Percentiles rank a stretch among this genome's conserved stretches.
phyloP scores from a whole-genome alignment of 2,888 invertebrate genomes.

The Phortica okadai region DNA sequence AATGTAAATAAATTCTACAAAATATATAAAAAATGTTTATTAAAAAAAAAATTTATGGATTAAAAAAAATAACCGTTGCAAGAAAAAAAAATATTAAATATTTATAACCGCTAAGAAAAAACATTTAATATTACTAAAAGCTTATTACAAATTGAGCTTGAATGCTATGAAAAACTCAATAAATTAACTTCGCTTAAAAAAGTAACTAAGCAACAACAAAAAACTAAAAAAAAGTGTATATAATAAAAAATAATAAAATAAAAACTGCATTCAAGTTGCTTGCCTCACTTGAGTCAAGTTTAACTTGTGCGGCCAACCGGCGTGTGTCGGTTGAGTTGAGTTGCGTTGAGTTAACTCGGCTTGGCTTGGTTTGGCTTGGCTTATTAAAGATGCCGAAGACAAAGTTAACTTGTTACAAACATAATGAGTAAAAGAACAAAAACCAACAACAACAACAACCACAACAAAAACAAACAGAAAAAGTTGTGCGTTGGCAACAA shows the following conservation, averaged over 20 bases:
- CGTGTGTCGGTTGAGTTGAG: slow-evolving; percentile 40
- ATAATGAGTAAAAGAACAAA: slow-evolving; percentile 4
- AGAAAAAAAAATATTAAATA: too few relatives aligned
- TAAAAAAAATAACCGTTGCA: too few relatives aligned
- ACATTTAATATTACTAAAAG: too few relatives aligned
- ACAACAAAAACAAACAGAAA: background rate
- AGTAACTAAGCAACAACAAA: background rate
- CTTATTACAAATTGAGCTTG: too few relatives aligned
- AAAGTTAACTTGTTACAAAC: slow-evolving; percentile 67
- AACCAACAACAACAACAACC: background rate
- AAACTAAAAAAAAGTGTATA: background rate
- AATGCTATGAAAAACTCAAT: too few relatives aligned
- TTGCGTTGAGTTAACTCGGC: slow-evolving; percentile 38
- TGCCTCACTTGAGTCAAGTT: background rate
- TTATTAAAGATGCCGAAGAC: slow-evolving; percentile 66
- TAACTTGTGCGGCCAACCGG: background rate
- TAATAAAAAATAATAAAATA: background rate
- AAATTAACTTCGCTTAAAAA: background rate
- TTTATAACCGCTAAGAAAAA: too few relatives aligned
- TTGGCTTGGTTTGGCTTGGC: slow-evolving; percentile 48
- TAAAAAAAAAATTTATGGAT: too few relatives aligned
- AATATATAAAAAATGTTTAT: too few relatives aligned
- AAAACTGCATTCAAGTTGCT: background rate
- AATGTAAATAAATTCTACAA: too few relatives aligned
- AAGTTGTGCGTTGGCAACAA: background rate